phyloP scores from a whole-genome alignment of 2,888 invertebrate genomes.

The Dasysyrphus albostriatus region DNA sequence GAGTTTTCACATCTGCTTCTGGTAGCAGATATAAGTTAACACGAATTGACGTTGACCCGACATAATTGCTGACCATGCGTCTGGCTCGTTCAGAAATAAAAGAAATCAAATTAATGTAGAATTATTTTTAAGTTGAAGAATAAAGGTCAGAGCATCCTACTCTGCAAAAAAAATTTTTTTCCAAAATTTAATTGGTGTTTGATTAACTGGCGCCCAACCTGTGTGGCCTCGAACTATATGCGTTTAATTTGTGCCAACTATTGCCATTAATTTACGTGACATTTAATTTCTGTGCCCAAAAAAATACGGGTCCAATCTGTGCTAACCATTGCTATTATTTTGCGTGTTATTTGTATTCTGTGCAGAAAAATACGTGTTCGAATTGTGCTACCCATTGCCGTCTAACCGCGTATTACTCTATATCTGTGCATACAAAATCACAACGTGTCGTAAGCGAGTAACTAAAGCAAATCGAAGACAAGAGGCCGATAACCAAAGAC shows the following conservation, averaged over 20 bases:
- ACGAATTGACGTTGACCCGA: no score
- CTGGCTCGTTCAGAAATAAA: no score
- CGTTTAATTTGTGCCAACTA: neutral
- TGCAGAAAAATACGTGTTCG: conserved; percentile 7
- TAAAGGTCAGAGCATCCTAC: neutral
- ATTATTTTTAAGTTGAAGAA: no score
- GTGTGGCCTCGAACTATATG: conserved; percentile 1
- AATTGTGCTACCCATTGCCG: conserved; percentile 71
- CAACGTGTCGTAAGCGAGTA: neutral
- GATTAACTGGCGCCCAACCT: conserved; percentile 6
- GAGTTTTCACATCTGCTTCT: no score
- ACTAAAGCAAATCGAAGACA: neutral
- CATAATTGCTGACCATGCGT: no score
- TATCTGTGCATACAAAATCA: neutral
- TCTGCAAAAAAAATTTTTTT: neutral
- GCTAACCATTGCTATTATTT: conserved; percentile 4
- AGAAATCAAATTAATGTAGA: no score
- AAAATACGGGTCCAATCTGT: conserved; percentile 14
- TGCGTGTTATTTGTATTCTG: conserved; percentile 1
- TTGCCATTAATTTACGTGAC: neutral
- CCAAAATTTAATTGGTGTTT: neutral
- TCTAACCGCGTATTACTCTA: conserved; percentile 43
- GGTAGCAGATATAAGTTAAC: no score
- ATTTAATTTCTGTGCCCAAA: neutral
- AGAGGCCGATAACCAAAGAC: no score